These are phyloP conservation scores for Andinoacara biseriatus DNA, from an alignment of 2,113 vertebrate species.

Conservation along the genomic window DNA sequence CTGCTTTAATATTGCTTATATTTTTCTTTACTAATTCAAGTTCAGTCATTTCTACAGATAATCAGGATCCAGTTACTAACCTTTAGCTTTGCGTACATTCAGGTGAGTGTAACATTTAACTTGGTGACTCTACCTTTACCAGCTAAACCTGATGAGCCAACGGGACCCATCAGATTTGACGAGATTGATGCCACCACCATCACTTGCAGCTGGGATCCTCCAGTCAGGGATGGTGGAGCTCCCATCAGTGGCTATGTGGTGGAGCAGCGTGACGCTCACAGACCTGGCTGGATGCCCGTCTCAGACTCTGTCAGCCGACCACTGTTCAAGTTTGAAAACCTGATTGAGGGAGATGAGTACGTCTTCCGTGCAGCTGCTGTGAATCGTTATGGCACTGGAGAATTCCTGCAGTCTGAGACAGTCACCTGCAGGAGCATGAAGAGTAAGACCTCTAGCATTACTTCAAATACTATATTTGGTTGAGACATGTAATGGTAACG, in stretches of 20 bases:
- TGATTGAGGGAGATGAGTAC: slow-evolving; percentile 93
- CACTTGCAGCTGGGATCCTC: slow-evolving; percentile 92
- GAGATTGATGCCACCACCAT: slow-evolving; percentile 91
- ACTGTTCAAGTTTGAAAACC: slow-evolving; percentile 89
- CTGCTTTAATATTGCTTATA: not conserved
- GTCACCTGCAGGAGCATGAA: slow-evolving; percentile 92
- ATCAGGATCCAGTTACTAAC: not conserved
- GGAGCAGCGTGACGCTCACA: slow-evolving; percentile 96
- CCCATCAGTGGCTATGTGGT: slow-evolving; percentile 91
- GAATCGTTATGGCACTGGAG: slow-evolving; percentile 95
- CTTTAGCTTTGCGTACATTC: not conserved
- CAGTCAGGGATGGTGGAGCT: slow-evolving; percentile 91
- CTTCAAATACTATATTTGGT: not conserved
- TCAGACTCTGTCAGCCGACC: slow-evolving; percentile 93
- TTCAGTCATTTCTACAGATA: not conserved
- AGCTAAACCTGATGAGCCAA: slow-evolving; percentile 95
- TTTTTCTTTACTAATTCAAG: not conserved
- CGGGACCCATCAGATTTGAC: slow-evolving; percentile 89
- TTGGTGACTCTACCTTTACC: slow-evolving; percentile 14
- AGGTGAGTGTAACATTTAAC: not conserved
- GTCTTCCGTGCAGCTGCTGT: slow-evolving; percentile 95
- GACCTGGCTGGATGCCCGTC: slow-evolving; percentile 95
- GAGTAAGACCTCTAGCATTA: slow-evolving; percentile 80
- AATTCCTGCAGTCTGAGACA: slow-evolving; percentile 93
- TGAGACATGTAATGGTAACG: not conserved